Evolutionary conservation across 2,888 invertebrate genomes (phyloP).

Genomic region (Holacanthella duospinosa): DNA sequence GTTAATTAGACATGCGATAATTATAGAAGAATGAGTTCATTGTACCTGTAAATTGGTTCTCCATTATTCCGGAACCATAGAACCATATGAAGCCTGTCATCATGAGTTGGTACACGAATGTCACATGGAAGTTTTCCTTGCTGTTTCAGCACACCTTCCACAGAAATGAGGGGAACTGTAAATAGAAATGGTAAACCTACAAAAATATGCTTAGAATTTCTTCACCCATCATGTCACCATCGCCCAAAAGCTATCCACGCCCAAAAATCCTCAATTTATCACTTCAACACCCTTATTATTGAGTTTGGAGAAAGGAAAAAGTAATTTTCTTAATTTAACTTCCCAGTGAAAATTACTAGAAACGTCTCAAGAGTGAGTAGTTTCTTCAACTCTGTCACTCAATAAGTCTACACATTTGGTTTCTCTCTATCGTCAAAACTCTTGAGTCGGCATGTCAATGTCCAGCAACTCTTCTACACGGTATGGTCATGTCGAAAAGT

Average conservation of each 20-base stretch:
- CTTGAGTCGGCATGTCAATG: too few relatives aligned
- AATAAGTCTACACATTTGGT: too few relatives aligned
- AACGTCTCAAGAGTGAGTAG: too few relatives aligned
- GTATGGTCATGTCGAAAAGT: not conserved
- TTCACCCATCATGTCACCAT: slow-evolving; percentile 5
- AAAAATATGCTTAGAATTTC: slow-evolving; percentile 36
- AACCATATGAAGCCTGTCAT: slow-evolving; percentile 76
- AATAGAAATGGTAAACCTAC: slow-evolving; percentile 40
- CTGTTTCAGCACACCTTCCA: slow-evolving; percentile 68
- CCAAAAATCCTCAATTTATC: too few relatives aligned
- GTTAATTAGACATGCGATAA: not conserved
- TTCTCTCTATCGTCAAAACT: too few relatives aligned
- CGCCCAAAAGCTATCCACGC: not conserved
- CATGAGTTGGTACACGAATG: slow-evolving; percentile 63
- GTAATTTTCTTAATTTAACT: too few relatives aligned
- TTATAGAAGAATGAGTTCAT: not conserved
- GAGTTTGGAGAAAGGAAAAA: too few relatives aligned
- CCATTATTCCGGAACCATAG: slow-evolving; percentile 79
- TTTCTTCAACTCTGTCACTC: too few relatives aligned
- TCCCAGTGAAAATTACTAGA: too few relatives aligned
- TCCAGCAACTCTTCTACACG: too few relatives aligned
- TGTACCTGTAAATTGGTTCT: slow-evolving; percentile 74
- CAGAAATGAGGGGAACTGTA: slow-evolving; percentile 68
- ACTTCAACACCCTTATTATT: too few relatives aligned
- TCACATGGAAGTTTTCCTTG: slow-evolving; percentile 78